Conservation (phyloP, 2,888 invertebrate species). For the Globia sparganii region DNA sequence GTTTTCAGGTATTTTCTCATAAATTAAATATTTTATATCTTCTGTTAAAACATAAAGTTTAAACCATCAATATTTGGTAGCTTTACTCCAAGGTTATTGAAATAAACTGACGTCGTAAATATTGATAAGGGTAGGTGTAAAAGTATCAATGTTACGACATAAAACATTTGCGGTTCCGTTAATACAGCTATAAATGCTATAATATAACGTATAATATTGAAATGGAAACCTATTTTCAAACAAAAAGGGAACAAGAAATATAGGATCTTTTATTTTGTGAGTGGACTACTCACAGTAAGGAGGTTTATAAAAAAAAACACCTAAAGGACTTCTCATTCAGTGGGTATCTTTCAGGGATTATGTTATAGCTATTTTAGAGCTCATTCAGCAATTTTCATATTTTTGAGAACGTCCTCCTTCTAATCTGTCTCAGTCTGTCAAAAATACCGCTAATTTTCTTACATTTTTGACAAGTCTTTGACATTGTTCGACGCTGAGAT, state of each 20-base stretch:
- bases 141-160: slow-evolving; percentile 58
- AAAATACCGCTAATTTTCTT: neutral
- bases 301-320: neutral
- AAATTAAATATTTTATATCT: slow-evolving; percentile 56
- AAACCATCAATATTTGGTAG: slow-evolving; percentile 65
- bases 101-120: slow-evolving; percentile 70
- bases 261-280: neutral
- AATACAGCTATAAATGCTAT: slow-evolving; percentile 16
- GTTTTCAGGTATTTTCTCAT: neutral
- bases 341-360: neutral
- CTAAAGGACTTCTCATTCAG: neutral
- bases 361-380: neutral
- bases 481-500: neutral
- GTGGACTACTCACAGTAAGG: neutral
- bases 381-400: neutral
- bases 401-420: neutral
- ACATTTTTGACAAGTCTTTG: neutral
- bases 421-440: neutral
- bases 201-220: slow-evolving; percentile 4
- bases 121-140: slow-evolving; percentile 68
- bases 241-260: neutral
- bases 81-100: slow-evolving; percentile 70
- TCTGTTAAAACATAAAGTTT: slow-evolving; percentile 61
- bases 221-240: slow-evolving; percentile 4
- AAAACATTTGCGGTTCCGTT: slow-evolving; percentile 52